Evolutionary conservation across 2,113 vertebrate genomes (phyloP), one percentile per base, ranked within the genome.

Genomic region (Sander vitreus): DNA sequence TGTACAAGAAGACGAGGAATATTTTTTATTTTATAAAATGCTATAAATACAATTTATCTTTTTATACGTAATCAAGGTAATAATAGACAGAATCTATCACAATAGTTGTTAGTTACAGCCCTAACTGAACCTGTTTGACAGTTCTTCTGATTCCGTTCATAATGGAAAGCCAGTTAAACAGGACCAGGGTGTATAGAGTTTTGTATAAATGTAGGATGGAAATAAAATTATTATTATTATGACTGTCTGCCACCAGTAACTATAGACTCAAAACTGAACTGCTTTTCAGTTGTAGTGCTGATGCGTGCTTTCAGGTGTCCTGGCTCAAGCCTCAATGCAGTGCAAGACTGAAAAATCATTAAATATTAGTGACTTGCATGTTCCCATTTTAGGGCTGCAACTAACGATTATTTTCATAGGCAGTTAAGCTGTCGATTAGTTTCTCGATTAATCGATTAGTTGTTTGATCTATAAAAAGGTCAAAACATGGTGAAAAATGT

Each of bases 121-220:
- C 33, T 33, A 33, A 33, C 33, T 33, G 66, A 70, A 70, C 78
- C 78, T 59, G 78, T 70, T 47, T 21, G 45, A 69, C 63, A 21
- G 36, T n/a, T 75, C 12, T 30, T 33, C 19, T n/a, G 4, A 76
- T 72, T 62, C 2, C 75, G 50, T 30, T 21, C 48, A 77, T 23
- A 53, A 64, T 9, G 21, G 21, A 48, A 71, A 68, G 51, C 62
- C 30, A 73, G 55, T 72, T 68, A 45, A 77, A 80, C 43, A 54
- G n/a, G 51, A 68, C 57, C 1, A 13, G 25, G 57, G 50, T 27
- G 59, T 30, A 6, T 10, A n/a, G 15, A 39, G 10, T 5, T 74
- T 78, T 54, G 43, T 12, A 33, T 59, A 3, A 50, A 73, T 47
- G 18, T 21, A 64, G 33, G 43, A 33, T 8, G 11, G 36, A 50